Conservation (phyloP, 2,888 invertebrate species). For the Lagria hirta region DNA sequence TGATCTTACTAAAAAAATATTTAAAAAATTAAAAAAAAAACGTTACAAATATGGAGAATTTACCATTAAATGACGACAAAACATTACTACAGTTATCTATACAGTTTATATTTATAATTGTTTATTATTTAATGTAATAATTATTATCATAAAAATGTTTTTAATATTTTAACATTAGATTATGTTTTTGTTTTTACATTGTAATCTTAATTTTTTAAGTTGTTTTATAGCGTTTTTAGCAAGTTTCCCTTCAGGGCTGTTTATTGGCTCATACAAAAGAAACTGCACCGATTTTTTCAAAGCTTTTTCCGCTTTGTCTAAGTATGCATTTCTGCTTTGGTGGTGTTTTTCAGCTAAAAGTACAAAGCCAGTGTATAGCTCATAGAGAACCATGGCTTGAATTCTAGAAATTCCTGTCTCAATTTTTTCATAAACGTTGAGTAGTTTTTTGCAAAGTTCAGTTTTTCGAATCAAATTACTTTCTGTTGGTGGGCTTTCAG, state of each 20-base stretch:
- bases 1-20: no score
- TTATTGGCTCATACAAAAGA: slow-evolving; percentile 70
- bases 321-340: slow-evolving; percentile 59
- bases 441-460: slow-evolving; percentile 65
- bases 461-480: slow-evolving; percentile 63
- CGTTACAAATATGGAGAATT: no score
- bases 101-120: no score
- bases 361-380: slow-evolving; percentile 68
- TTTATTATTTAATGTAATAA: no score
- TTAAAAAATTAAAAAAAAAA: no score
- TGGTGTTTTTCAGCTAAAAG: slow-evolving; percentile 66
- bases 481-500: slow-evolving; percentile 37
- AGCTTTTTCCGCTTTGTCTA: slow-evolving; percentile 61
- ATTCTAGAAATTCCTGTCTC: slow-evolving; percentile 72
- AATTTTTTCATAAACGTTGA: slow-evolving; percentile 64
- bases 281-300: slow-evolving; percentile 65
- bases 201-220: slow-evolving; percentile 55
- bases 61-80: no score
- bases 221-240: slow-evolving; percentile 69
- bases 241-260: slow-evolving; percentile 72
- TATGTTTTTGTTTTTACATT: no score
- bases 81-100: no score
- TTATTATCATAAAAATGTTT: no score
- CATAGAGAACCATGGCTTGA: slow-evolving; percentile 73
- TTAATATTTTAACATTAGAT: no score